Evolutionary conservation across 2,888 invertebrate species (phyloP).

Genomic region (Allacma fusca): DNA sequence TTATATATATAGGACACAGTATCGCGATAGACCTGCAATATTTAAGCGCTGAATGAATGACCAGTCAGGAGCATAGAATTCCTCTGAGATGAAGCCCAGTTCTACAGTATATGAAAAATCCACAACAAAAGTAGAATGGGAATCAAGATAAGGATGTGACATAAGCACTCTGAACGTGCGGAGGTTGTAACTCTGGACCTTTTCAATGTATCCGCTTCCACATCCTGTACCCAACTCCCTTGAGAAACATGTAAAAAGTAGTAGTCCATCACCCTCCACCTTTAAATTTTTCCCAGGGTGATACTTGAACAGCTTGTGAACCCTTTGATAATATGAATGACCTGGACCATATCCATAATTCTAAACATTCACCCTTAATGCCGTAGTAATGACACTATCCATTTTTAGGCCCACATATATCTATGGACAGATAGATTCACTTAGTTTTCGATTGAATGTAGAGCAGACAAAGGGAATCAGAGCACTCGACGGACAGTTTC

Average conservation of each 20-base stretch:
- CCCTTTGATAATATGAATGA: neutral
- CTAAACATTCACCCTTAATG: neutral
- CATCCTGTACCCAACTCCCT: conserved; percentile 28
- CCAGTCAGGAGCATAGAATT: too few relatives aligned
- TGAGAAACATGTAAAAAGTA: conserved; percentile 3
- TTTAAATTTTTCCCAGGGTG: conserved; percentile 16
- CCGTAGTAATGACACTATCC: neutral
- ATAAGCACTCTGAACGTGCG: neutral
- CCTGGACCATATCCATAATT: neutral
- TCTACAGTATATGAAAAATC: neutral
- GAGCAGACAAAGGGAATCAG: too few relatives aligned
- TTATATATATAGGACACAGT: too few relatives aligned
- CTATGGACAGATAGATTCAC: too few relatives aligned
- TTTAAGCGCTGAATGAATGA: too few relatives aligned
- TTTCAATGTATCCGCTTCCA: conserved; percentile 26
- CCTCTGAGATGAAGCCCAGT: too few relatives aligned
- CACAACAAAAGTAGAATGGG: neutral
- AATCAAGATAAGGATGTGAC: neutral
- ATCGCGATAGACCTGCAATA: too few relatives aligned
- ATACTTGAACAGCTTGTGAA: neutral
- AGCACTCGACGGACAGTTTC: neutral
- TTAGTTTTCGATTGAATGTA: too few relatives aligned
- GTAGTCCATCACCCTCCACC: conserved; percentile 10
- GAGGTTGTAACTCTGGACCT: neutral
- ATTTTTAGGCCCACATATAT: too few relatives aligned